Evolutionary conservation across 2,113 vertebrate genomes (phyloP), one percentile per base, ranked within the genome.

Genomic region (Equus przewalskii): DNA sequence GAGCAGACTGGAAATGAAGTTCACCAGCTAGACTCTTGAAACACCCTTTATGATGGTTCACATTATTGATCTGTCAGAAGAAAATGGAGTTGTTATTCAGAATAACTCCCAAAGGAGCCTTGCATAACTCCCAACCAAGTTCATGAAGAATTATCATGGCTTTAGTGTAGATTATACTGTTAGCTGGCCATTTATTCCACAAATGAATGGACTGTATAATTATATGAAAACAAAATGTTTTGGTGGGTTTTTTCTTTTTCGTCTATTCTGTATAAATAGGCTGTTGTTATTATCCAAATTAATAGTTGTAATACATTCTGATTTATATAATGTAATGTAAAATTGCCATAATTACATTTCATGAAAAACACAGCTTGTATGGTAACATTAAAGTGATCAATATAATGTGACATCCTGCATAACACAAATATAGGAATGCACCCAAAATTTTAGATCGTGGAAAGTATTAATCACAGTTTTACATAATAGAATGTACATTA

Each of bases 351-450:
- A 96, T 96, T 95, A 82, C 46, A 87, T 75, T 97, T 92, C 19
- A 83, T 95, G 69, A 92, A 98, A 98, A 97, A 58, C 88, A 94
- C 64, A 96, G 26, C 21, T 96, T 96, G 21, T 91, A 75, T 73
- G 30, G 69, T 85, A 84, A 94, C 96, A 69, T 21, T 86, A 56
- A 97, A 86, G 86, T 91, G n/a, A 97, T 78, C 81, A 93, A 79
- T 89, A 86, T 94, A 93, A 75, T 92, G 33, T 80, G 81, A 91
- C 49, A 91, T 76, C 65, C 24, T 72, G 49, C 28, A 76, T 85
- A 94, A 65, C 36, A 49, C 54, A 91, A 70, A 76, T 81, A 64
- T 24, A 88, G n/a, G 80, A 65, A 94, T 21, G 41, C 3, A 69
- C 46, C 30, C 85, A 69, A 93, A 95, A 94, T 58, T 58, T 80